Base-by-base conservation (phyloP, 2,113 vertebrate species). In the Grus americana region DNA sequence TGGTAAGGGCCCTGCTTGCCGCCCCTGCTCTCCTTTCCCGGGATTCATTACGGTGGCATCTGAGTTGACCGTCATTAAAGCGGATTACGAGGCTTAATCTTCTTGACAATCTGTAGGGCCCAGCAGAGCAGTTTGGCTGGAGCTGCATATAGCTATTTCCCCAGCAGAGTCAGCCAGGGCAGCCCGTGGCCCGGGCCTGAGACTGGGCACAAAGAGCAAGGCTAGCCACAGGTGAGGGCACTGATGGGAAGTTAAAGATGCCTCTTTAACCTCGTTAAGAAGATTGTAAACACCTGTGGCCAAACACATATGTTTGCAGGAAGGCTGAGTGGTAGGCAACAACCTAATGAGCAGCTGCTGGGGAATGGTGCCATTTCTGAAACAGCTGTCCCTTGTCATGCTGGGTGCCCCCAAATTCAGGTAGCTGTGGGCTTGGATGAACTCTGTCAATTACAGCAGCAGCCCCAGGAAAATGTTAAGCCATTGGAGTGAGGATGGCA, bases 51-150 rank as follows among this genome's bases (percentile, higher is more conserved):
- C 97, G 95, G 90, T 96, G 97, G 85, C 98, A 98, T 98, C 98
- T 97, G 98, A 98, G 98, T 96, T 95, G 97, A 97, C 96, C 94
- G 97, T 98, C 98, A 98, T 98, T 98, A 98, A 95, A 98, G 95
- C 95, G 98, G 98, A 97, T 99, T 98, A 98, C 94, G 92, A 97
- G 97, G 75, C 96, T 98, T 98, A 98, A 99, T 98, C 98, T 98
- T 95, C 81, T 88, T 97, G 97, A 98, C 97, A 98, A 98, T 98
- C 98, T 93, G 97, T 95, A 74, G 75, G 79, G 88, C 94, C 86
- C 95, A 57, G 92, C 93, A 94, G 92, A 96, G 95, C 23, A 32
- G 84, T 97, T 84, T 55, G 85, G 55, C 55, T 27, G n/a, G 66
- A 95, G 89, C 62, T n/a, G 59, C 91, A 79, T 55, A 68, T 5